Percentiles rank a stretch among this genome's conserved stretches.
Evolutionary conservation across 2,888 invertebrate genomes (phyloP).

Genomic region (Pomacea canaliculata): DNA sequence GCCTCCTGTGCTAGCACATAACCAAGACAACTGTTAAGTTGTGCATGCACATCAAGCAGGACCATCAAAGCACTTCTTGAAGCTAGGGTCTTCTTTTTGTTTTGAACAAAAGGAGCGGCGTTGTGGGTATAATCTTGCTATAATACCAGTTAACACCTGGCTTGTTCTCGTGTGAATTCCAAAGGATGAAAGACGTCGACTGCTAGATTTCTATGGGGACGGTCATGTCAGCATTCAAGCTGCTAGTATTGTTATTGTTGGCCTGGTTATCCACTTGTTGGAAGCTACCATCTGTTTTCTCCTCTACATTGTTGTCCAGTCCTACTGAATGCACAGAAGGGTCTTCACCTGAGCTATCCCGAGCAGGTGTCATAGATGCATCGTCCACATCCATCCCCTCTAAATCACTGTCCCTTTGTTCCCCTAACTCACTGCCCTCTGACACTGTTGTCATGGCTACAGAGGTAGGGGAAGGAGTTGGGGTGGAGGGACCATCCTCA

Average conservation of each 20-base stretch:
- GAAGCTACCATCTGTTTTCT: too few species aligned
- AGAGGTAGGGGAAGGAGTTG: constrained; percentile 14
- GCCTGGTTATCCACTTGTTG: background rate
- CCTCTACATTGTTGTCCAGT: background rate
- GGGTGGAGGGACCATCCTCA: constrained; percentile 2
- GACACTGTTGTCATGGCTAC: constrained; percentile 1
- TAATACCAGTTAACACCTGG: too few species aligned
- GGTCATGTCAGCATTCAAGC: constrained; percentile 16
- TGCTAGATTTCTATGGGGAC: constrained; percentile 23
- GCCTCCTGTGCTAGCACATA: too few species aligned
- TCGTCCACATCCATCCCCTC: constrained; percentile 12
- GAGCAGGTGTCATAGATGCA: background rate
- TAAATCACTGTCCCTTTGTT: background rate
- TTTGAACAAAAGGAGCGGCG: too few species aligned
- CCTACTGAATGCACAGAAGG: too few species aligned
- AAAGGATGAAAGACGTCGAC: background rate
- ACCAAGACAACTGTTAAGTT: too few species aligned
- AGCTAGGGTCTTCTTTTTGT: too few species aligned
- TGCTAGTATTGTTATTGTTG: constrained; percentile 17
- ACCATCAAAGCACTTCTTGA: too few species aligned
- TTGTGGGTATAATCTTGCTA: too few species aligned
- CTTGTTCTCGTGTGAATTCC: background rate
- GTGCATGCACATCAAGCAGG: too few species aligned
- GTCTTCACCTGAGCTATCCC: background rate
- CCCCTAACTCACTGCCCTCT: background rate